These are phyloP conservation scores for Catocala fraxini DNA, from an alignment of 2,888 invertebrate genomes.

Conservation along the genomic window DNA sequence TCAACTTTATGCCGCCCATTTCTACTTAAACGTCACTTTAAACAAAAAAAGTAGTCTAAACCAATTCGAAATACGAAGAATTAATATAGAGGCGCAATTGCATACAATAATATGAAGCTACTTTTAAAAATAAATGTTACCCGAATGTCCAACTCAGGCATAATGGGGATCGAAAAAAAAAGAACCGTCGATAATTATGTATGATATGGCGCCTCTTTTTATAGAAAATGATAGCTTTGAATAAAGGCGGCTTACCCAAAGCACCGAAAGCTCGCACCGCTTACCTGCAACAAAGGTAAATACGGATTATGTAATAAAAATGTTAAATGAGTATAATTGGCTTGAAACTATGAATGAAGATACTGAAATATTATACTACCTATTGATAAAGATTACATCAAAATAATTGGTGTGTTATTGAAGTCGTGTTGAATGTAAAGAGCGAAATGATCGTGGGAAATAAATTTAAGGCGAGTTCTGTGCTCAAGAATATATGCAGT, in stretches of 20 bases:
- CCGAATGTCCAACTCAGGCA: constrained; percentile 45
- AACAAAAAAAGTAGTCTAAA: constrained; percentile 32
- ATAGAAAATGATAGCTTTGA: constrained; percentile 34
- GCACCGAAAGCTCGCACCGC: constrained; percentile 25
- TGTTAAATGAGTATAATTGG: constrained; percentile 15
- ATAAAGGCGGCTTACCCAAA: constrained; percentile 45
- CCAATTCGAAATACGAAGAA: constrained; percentile 50
- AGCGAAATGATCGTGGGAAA: neutral
- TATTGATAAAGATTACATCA: neutral
- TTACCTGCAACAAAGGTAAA: constrained; percentile 64
- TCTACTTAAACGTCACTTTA: constrained; percentile 25
- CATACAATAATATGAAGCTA: constrained; percentile 48
- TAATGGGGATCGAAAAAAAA: constrained; percentile 36
- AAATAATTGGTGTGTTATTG: neutral
- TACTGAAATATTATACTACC: neutral
- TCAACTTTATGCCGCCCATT: neutral
- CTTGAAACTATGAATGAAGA: constrained; percentile 21
- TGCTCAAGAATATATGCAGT: no score
- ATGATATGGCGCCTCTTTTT: constrained; percentile 43
- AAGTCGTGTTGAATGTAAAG: constrained; percentile 17
- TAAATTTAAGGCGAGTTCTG: no score
- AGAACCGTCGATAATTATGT: constrained; percentile 30
- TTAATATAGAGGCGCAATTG: constrained; percentile 42
- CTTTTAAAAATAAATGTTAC: constrained; percentile 47
- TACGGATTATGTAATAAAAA: constrained; percentile 34